phyloP scores from a whole-genome alignment of 1,140 invertebrate genomes.

The Drosophila busckii region DNA sequence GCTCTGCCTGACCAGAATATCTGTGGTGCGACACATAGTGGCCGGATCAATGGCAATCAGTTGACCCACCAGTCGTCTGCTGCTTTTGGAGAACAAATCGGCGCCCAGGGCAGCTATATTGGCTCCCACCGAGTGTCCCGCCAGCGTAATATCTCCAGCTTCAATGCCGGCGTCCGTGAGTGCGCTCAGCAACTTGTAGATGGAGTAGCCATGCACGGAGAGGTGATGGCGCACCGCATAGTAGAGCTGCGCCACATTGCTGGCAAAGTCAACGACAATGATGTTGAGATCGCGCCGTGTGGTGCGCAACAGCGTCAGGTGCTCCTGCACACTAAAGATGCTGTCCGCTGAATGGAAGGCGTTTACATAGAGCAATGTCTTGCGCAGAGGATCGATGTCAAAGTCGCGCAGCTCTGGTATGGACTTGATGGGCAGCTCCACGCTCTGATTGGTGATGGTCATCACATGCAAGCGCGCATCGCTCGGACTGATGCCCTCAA shows the following conservation, averaged over 20 bases:
- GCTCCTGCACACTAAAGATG: conserved; percentile 70
- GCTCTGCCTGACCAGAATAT: conserved; percentile 52
- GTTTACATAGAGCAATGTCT: conserved; percentile 68
- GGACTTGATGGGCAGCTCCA: conserved; percentile 60
- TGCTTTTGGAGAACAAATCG: conserved; percentile 46
- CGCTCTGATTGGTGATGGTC: conserved; percentile 65
- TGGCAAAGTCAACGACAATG: conserved; percentile 64
- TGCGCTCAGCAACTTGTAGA: conserved; percentile 49
- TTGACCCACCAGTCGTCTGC: conserved; percentile 41
- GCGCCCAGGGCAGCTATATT: conserved; percentile 68
- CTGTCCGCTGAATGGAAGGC: conserved; percentile 61
- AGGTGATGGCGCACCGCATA: conserved; percentile 67
- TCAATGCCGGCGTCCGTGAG: conserved; percentile 42
- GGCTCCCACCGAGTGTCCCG: conserved; percentile 70
- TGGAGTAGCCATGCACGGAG: conserved; percentile 57
- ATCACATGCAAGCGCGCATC: conserved; percentile 62
- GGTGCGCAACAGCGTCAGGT: conserved; percentile 51
- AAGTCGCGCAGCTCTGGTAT: conserved; percentile 59
- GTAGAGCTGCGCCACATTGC: conserved; percentile 61
- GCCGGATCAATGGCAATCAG: conserved; percentile 70
- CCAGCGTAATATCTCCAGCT: conserved; percentile 52
- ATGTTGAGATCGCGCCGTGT: conserved; percentile 63
- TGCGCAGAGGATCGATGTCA: conserved; percentile 56
- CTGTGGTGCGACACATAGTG: conserved; percentile 63
- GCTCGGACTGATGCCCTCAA: conserved; percentile 68